Evolutionary conservation across 2,797 vertebrate species (phyloP).

Genomic region (Hephaestus fuliginosus): DNA sequence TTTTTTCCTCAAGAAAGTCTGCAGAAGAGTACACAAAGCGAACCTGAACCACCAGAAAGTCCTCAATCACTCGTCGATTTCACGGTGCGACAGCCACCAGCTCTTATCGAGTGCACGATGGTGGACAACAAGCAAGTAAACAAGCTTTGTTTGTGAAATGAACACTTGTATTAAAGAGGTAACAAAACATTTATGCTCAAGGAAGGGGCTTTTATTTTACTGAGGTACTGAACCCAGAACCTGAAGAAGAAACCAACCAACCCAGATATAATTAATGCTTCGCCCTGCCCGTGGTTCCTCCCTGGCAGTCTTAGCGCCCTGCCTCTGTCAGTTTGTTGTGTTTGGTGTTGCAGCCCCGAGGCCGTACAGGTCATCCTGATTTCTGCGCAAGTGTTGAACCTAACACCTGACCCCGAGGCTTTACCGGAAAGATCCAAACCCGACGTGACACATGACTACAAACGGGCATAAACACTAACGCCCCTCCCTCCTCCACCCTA

Average conservation of each 20-base stretch:
- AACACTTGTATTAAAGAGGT: not conserved
- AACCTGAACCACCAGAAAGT: not conserved
- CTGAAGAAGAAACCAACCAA: not conserved
- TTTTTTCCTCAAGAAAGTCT: not conserved
- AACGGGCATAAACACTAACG: conserved; percentile 65
- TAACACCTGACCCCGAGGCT: conserved; percentile 83
- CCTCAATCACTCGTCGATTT: not conserved
- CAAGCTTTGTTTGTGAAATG: not conserved
- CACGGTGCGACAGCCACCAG: not conserved
- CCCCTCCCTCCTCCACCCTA: not conserved
- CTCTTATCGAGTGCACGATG: not conserved
- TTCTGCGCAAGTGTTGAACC: conserved; percentile 78
- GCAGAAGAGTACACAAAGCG: too few relatives aligned
- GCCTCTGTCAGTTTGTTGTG: conserved; percentile 66
- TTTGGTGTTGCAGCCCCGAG: conserved; percentile 66
- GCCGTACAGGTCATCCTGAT: conserved; percentile 77
- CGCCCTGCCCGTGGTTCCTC: conserved; percentile 22
- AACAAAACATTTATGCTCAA: not conserved
- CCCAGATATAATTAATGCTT: conserved; percentile 13
- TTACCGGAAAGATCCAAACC: conserved; percentile 66
- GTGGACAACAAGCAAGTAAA: too few relatives aligned
- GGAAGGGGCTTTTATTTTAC: not conserved
- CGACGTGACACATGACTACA: conserved; percentile 76
- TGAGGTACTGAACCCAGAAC: not conserved
- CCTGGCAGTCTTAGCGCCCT: conserved; percentile 41